These are phyloP conservation scores for Phallusia fumigata DNA, from an alignment of 23 tunicate genomes.

Conservation along the genomic window DNA sequence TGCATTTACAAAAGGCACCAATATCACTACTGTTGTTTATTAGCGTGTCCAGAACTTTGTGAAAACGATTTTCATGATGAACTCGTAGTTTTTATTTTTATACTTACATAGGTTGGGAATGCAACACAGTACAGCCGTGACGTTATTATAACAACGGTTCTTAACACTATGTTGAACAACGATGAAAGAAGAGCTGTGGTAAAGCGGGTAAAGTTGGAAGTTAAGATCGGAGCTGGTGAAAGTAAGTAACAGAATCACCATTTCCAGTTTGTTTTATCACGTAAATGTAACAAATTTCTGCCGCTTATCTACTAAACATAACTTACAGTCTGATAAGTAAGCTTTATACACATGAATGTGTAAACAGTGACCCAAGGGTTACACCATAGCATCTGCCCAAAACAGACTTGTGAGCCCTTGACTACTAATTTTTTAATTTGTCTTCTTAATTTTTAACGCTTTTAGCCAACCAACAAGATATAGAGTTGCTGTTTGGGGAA, in stretches of 20 bases:
- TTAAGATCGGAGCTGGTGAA: not conserved
- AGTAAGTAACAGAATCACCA: not conserved
- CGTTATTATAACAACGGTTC: constrained; percentile 26
- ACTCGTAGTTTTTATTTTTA: no score
- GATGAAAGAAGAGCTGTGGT: constrained; percentile 43
- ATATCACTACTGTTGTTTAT: no score
- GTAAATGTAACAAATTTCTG: not conserved
- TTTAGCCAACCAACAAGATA: constrained; percentile 10
- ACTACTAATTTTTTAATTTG: no score
- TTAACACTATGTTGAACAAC: constrained; percentile 50
- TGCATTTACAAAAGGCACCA: no score
- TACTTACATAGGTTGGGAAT: constrained; percentile 30
- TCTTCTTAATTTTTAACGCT: not conserved
- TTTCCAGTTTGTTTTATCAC: not conserved
- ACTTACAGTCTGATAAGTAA: no score
- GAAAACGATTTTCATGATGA: no score
- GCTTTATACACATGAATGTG: no score
- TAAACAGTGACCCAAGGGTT: no score
- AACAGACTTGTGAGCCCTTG: no score
- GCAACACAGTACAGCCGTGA: constrained; percentile 9
- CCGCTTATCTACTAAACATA: not conserved
- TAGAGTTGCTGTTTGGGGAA: constrained; percentile 20
- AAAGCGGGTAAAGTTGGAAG: not conserved
- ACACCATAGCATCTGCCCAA: no score
- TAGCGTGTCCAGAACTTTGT: no score